These are phyloP conservation scores for Epizoanthus stellaris DNA, from an alignment of 92 coral and sea anemone genomes.

Conservation along the genomic window DNA sequence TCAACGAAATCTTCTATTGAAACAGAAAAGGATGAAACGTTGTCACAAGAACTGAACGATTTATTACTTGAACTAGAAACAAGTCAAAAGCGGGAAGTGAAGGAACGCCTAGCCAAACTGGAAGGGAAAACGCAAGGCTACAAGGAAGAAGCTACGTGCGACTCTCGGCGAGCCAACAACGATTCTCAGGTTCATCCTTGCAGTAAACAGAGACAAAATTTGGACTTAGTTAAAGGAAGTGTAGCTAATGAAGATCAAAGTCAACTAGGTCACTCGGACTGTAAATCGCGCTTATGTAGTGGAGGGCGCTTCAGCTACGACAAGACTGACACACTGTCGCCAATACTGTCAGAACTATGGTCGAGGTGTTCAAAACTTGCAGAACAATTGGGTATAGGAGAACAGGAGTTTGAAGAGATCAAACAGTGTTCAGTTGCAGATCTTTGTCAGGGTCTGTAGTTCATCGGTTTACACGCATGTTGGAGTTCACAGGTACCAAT, in stretches of 20 bases:
- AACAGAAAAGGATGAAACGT: background rate
- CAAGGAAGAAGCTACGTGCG: too few relatives aligned
- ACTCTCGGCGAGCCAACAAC: too few relatives aligned
- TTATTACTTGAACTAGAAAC: constrained; percentile 11
- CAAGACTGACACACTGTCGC: background rate
- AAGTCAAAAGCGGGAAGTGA: constrained; percentile 3
- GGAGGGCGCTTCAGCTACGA: background rate
- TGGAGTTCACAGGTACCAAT: background rate
- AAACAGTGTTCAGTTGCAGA: background rate
- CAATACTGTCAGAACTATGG: constrained; percentile 28
- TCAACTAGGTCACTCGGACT: background rate
- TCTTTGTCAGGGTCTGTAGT: background rate
- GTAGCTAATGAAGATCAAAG: background rate
- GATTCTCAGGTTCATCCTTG: too few relatives aligned
- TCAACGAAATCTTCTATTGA: background rate
- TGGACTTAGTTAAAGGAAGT: background rate
- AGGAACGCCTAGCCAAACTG: background rate
- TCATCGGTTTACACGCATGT: background rate
- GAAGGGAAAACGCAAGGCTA: constrained; percentile 2
- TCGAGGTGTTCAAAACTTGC: constrained; percentile 2
- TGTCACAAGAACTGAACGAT: background rate
- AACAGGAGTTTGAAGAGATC: constrained; percentile 17
- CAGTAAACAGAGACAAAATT: background rate
- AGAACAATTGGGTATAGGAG: constrained; percentile 5
- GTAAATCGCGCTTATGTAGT: background rate